Conservation (phyloP, 1,140 invertebrate species). For the Olivierus martensii region DNA sequence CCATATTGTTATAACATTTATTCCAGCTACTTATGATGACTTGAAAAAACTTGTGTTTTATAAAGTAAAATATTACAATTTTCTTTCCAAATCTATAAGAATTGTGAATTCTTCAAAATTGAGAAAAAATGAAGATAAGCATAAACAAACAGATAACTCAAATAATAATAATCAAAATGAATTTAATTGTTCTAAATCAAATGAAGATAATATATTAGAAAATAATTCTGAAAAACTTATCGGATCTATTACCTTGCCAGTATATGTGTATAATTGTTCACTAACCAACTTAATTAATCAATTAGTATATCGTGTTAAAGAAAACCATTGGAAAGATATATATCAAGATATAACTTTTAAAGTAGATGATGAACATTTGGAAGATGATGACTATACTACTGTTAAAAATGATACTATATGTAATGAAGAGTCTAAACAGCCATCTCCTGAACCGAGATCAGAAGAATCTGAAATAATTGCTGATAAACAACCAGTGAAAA, state of each 20-base stretch:
- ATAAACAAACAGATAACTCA: background rate
- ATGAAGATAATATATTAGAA: background rate
- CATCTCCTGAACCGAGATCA: constrained; percentile 22
- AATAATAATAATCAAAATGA: background rate
- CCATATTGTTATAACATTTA: constrained; percentile 50
- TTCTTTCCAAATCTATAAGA: background rate
- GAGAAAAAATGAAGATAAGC: background rate
- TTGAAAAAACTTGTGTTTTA: constrained; percentile 22
- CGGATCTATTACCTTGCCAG: constrained; percentile 37
- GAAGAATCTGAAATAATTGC: constrained; percentile 23
- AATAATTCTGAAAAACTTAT: constrained; percentile 1
- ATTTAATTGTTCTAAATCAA: background rate
- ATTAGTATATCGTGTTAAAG: constrained; percentile 38
- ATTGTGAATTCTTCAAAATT: background rate
- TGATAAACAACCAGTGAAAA: constrained; percentile 29
- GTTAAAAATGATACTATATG: constrained; percentile 16
- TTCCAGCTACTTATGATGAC: constrained; percentile 44
- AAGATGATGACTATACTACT: constrained; percentile 10
- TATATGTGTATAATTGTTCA: constrained; percentile 56
- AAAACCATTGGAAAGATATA: constrained; percentile 25
- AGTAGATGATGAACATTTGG: constrained; percentile 9
- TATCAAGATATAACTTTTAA: constrained; percentile 31
- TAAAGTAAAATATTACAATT: background rate
- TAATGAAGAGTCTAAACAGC: constrained; percentile 16
- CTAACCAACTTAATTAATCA: constrained; percentile 41